Conservation (phyloP, 1,140 invertebrate species). For the Elysia chlorotica region DNA sequence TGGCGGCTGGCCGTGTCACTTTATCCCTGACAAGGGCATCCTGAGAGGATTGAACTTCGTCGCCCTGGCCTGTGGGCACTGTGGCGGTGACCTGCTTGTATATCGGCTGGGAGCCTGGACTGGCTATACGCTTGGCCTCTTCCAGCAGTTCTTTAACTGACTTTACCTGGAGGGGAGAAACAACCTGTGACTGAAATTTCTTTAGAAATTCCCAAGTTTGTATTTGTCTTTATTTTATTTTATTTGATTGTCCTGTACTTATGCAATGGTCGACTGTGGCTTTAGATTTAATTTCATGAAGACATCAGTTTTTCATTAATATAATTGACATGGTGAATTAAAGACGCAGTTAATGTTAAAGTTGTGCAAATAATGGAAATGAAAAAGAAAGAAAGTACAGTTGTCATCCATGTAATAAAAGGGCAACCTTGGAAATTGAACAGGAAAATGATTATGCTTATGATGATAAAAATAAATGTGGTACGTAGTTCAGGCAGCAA, state of each 20-base stretch:
- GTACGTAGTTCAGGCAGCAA: too few relatives aligned
- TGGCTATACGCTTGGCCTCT: conserved; percentile 43
- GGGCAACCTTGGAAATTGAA: too few relatives aligned
- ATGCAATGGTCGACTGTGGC: too few relatives aligned
- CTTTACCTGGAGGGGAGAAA: conserved; percentile 36
- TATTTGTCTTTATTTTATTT: too few relatives aligned
- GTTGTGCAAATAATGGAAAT: too few relatives aligned
- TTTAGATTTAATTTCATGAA: neutral
- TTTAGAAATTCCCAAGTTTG: neutral
- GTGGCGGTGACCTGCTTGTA: conserved; percentile 24
- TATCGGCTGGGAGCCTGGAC: conserved; percentile 28
- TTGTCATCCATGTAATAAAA: too few relatives aligned
- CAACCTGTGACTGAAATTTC: neutral
- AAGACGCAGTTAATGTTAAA: neutral
- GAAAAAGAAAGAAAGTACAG: too few relatives aligned
- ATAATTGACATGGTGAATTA: neutral
- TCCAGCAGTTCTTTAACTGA: conserved; percentile 48
- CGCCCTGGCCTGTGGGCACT: too few relatives aligned
- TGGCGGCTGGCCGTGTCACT: neutral
- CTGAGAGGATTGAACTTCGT: too few relatives aligned
- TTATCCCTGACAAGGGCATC: neutral
- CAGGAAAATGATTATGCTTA: too few relatives aligned
- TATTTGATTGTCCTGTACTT: too few relatives aligned
- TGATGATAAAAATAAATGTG: too few relatives aligned
- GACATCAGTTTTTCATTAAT: neutral